These are phyloP conservation scores for Callinectes sapidus DNA, from an alignment of 2,888 invertebrate species.

Conservation along the genomic window DNA sequence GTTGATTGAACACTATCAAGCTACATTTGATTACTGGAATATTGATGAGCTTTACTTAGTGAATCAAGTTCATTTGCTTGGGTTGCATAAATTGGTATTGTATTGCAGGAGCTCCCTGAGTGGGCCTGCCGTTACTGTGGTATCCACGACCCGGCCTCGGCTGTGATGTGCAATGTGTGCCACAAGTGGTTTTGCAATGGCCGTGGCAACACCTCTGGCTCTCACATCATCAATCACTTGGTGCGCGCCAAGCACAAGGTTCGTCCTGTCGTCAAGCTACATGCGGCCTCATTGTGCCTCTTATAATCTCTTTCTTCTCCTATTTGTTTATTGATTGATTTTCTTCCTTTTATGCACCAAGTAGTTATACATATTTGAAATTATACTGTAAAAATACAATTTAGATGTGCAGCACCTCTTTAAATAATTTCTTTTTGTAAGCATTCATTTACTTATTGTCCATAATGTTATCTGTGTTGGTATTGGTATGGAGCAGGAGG, in stretches of 20 bases:
- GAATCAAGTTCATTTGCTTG: background rate
- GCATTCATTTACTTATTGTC: background rate
- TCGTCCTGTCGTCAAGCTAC: conserved; percentile 29
- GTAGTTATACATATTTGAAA: background rate
- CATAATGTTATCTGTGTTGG: background rate
- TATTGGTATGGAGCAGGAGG: conserved; percentile 80
- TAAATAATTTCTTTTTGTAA: background rate
- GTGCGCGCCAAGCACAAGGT: conserved; percentile 98
- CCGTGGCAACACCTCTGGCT: conserved; percentile 96
- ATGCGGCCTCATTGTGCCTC: background rate
- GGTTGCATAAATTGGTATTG: background rate
- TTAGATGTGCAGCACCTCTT: background rate
- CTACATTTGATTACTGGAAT: background rate
- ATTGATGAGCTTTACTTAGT: background rate
- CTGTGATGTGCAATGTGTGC: conserved; percentile 98
- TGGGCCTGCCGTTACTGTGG: conserved; percentile 99
- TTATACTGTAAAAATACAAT: background rate
- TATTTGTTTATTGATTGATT: background rate
- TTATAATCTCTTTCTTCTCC: background rate
- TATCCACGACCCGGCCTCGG: conserved; percentile 97
- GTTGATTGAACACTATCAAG: background rate
- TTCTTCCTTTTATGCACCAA: background rate
- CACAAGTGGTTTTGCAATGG: conserved; percentile 99
- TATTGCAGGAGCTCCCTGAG: conserved; percentile 80
- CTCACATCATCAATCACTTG: conserved; percentile 98